Evolutionary conservation across 2,888 invertebrate genomes (phyloP).

Genomic region (Nemoura dubitans): DNA sequence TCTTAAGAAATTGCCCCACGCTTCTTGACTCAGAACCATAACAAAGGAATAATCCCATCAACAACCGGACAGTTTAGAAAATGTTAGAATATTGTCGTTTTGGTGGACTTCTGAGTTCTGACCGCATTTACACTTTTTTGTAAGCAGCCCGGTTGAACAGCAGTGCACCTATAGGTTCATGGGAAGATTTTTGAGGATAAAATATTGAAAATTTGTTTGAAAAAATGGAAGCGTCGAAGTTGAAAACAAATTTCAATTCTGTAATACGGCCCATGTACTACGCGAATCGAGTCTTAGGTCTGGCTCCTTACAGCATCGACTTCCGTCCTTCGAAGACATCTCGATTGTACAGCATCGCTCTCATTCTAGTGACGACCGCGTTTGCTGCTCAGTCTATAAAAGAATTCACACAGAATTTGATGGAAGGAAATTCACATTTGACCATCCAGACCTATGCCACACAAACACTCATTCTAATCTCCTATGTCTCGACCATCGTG

Average conservation of each 20-base stretch:
- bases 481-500: background rate
- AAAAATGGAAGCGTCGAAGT: background rate
- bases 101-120: too few relatives aligned
- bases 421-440: background rate
- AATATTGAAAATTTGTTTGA: background rate
- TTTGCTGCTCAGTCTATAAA: background rate
- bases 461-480: background rate
- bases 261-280: background rate
- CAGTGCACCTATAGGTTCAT: too few relatives aligned
- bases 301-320: background rate
- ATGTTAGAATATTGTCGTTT: too few relatives aligned
- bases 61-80: too few relatives aligned
- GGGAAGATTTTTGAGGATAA: too few relatives aligned
- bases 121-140: too few relatives aligned
- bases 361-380: background rate
- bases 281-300: background rate
- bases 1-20: too few relatives aligned
- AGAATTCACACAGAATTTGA: background rate
- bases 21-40: too few relatives aligned
- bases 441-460: background rate
- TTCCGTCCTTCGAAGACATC: background rate
- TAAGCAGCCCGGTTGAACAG: too few relatives aligned
- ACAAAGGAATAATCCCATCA: too few relatives aligned
- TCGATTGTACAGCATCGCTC: background rate
- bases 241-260: background rate